These are phyloP conservation scores for Herpetotheres cachinnans DNA, from an alignment of 2,113 vertebrate genomes.

Conservation along the genomic window DNA sequence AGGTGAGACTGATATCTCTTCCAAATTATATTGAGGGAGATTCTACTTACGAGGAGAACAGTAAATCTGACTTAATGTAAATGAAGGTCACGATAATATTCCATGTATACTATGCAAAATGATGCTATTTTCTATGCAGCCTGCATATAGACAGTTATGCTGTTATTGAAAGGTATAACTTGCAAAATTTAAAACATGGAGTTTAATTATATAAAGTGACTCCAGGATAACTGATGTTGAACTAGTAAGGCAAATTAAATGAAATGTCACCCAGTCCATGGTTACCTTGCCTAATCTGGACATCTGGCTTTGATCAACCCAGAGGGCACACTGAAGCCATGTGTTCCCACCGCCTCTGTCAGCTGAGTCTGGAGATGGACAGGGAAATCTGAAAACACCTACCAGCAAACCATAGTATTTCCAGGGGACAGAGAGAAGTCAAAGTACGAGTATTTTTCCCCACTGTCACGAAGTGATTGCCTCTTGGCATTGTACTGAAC, in stretches of 20 bases:
- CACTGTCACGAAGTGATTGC: background rate
- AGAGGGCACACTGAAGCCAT: background rate
- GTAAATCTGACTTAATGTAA: background rate
- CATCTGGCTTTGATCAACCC: background rate
- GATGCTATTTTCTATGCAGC: background rate
- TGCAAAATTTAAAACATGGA: background rate
- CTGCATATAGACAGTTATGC: background rate
- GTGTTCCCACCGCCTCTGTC: background rate
- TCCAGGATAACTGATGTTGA: background rate
- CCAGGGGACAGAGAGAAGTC: background rate
- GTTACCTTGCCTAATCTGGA: background rate
- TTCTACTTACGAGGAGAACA: background rate
- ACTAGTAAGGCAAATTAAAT: background rate
- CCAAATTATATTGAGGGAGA: background rate
- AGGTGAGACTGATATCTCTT: background rate
- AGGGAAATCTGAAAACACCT: background rate
- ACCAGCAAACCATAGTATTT: background rate
- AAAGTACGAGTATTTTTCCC: accelerated
- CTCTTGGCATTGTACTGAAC: background rate
- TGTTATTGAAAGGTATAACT: background rate
- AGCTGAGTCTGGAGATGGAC: background rate
- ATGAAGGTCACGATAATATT: background rate
- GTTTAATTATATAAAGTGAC: background rate
- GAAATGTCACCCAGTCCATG: accelerated
- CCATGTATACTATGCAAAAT: background rate